Evolutionary conservation across 2,113 vertebrate genomes (phyloP).

Genomic region (Prochilodus magdalenae): DNA sequence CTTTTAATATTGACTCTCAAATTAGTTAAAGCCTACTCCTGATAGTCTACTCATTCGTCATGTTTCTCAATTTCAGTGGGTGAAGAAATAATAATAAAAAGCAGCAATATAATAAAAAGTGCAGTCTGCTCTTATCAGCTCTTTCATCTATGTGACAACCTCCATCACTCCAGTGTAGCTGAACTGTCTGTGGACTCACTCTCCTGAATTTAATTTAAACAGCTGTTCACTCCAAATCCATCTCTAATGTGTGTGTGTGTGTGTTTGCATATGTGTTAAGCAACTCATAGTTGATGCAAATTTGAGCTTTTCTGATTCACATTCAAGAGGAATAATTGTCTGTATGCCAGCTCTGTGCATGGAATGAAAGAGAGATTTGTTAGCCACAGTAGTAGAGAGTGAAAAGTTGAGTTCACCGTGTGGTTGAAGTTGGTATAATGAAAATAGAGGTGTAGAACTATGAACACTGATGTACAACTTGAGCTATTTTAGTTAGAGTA

Average conservation of each 20-base stretch:
- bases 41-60: background rate
- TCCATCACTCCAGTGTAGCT: conserved; percentile 76
- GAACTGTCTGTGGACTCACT: conserved; percentile 60
- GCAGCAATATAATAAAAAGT: background rate
- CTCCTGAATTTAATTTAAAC: conserved; percentile 79
- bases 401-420: background rate
- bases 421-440: background rate
- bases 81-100: background rate
- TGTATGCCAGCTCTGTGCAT: background rate
- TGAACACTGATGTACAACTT: conserved; percentile 9
- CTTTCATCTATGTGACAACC: conserved; percentile 78
- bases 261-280: conserved; percentile 3
- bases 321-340: conserved; percentile 21
- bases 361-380: conserved; percentile 4
- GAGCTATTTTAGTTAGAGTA: background rate
- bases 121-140: conserved; percentile 46
- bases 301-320: conserved; percentile 19
- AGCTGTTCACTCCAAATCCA: conserved; percentile 71
- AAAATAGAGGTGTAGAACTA: background rate
- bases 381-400: background rate
- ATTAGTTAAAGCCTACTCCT: background rate
- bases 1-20: conserved; percentile 21
- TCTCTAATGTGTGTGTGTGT: conserved; percentile 44
- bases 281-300: conserved; percentile 13
- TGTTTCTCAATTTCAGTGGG: background rate